Evolutionary conservation across 2,888 invertebrate genomes (phyloP), one percentile per base, ranked within the genome.

Genomic region (Bembecia ichneumoniformis): DNA sequence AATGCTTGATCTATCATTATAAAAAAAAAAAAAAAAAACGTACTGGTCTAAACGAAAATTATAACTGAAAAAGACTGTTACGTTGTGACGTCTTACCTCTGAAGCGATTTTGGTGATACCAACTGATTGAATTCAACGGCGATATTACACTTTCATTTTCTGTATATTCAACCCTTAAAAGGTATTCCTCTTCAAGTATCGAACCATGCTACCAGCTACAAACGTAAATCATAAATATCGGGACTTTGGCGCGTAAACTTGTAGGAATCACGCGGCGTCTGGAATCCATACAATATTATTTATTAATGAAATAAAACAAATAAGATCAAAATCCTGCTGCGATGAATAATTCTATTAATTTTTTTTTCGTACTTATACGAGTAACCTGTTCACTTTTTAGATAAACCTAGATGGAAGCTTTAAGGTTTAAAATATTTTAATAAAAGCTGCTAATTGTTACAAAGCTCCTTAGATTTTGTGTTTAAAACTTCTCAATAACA

Each of bases 251-350:
- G 67, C 68, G 63, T 67, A 67, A 62, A 61, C 63, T 63, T 57
- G 64, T 60, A 61, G 69, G 68, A 63, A 68, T 71, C 74, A 74
- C 62, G 74, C 65, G 59, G 75, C 54, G 76, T 58, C 55, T 64
- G 66, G 72, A 66, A 71, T 70, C 63, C 63, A 66, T 70, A 66
- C 58, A 52, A 57, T 58, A 64, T 73, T 66, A 79, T 77, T 77
- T 78, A 80, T 78, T 68, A 67, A n/a, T 66, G 60, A 73, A 74
- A 72, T 69, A 71, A 78, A 76, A 77, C 75, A 78, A 79, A 79
- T 75, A 75, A 64, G 69, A 71, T 74, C 80, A 73, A 77, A 67
- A 63, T 64, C 75, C 71, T 54, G 76, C 78, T 75, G 75, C 4
- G 70, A 43, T 44, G 11, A 40, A 40, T 40, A 40, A 40, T 13